Base-by-base conservation (phyloP, 2,797 vertebrate species). In the Pseudochromis fuscus region DNA sequence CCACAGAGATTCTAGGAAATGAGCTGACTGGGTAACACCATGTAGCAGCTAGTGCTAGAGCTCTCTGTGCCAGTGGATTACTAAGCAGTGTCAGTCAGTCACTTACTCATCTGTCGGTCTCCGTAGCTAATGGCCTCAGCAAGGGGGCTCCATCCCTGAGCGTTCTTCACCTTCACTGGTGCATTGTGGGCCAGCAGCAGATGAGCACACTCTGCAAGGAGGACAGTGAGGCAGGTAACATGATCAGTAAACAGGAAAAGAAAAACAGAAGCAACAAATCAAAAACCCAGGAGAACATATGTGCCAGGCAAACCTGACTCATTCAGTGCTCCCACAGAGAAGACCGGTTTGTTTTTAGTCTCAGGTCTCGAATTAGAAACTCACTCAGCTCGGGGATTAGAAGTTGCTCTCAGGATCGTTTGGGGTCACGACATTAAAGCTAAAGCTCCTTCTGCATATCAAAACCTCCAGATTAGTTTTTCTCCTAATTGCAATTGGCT, bases 71-170 rank as follows among this genome's bases (percentile, higher is more conserved):
- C 30, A 30, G 35, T 31, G 7, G 13, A 11, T 49, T 25, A 38
- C 28, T 12, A 5, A 35, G 24, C 59, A 56, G n/a, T 7, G 38
- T 1, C 55, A 37, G 25, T 53, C 15, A 23, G 53, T 9, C 48
- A 88, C 97, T 95, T 94, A 99, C 98, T 99, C 97, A 99, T 99
- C 91, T 99, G 98, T 86, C 98, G 93, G 88, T 99, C 97, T 94
- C 98, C 98, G 31, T 98, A 99, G 92, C 98, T 99, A 91, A 99
- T 99, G 92, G 98, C 98, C 94, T 99, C 98, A 0, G 98, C 98
- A 24, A 99, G 95, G 62, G 98, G 97, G 93, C 98, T 99, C 98
- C 98, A 99, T 93, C 98, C 98, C 95, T 99, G 98, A 95, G 98
- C 97, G 4, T 99, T 99, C 94, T 99, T 99, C 94, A 99, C 97